phyloP scores from a whole-genome alignment of 2,888 invertebrate genomes.

The Dasypogon diadema region DNA sequence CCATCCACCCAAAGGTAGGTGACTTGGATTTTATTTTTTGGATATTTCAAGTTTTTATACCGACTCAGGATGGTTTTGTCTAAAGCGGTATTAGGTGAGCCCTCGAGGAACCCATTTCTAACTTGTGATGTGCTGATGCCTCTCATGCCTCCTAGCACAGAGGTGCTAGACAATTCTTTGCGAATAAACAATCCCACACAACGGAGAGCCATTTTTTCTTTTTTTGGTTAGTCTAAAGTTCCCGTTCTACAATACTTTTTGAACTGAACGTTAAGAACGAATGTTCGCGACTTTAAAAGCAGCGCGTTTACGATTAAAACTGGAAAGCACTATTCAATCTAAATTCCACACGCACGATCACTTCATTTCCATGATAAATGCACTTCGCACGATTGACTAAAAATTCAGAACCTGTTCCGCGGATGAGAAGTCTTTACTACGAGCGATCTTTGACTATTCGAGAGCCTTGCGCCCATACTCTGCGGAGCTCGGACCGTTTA shows the following conservation, averaged over 20 bases:
- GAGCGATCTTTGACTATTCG: slow-evolving; percentile 43
- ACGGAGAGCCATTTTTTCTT: slow-evolving; percentile 63
- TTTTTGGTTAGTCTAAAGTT: slow-evolving; percentile 30
- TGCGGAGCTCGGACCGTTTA: slow-evolving; percentile 64
- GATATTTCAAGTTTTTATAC: slow-evolving; percentile 76
- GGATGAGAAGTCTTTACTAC: not conserved
- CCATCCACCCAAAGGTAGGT: slow-evolving; percentile 85
- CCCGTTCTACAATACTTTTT: no score
- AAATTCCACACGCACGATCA: slow-evolving; percentile 8
- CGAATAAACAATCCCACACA: slow-evolving; percentile 65
- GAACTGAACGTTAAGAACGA: no score
- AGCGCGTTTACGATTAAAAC: no score
- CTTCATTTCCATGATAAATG: slow-evolving; percentile 30
- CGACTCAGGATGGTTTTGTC: slow-evolving; percentile 79
- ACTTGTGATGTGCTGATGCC: slow-evolving; percentile 57
- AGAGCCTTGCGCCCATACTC: slow-evolving; percentile 63
- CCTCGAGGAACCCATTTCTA: slow-evolving; percentile 57
- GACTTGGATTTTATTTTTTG: slow-evolving; percentile 73
- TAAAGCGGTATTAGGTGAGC: slow-evolving; percentile 85
- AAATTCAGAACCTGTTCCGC: not conserved
- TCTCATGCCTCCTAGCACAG: slow-evolving; percentile 39
- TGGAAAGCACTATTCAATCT: no score
- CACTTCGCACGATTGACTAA: slow-evolving; percentile 2
- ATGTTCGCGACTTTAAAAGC: no score
- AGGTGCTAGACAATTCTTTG: slow-evolving; percentile 60